A percentile compares a stretch with the other conserved stretches of the same genome.
Conservation (phyloP, 2,113 vertebrate genomes). For the Poeciliopsis occidentalis region DNA sequence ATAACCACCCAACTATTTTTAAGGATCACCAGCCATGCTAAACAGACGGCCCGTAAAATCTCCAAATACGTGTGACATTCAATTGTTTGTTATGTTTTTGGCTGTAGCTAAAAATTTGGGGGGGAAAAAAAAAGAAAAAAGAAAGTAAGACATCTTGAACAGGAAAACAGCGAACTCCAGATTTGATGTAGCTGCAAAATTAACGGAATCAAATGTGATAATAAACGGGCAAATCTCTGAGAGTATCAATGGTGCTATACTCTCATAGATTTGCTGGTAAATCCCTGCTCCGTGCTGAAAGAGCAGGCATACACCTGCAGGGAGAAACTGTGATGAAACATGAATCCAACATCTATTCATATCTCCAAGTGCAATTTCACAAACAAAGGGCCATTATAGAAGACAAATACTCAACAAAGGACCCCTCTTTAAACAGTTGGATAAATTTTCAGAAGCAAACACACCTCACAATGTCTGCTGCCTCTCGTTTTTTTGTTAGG, state of each 20-base stretch:
- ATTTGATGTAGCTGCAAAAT: neutral
- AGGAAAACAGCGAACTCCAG: neutral
- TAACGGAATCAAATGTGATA: neutral
- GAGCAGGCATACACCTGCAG: conserved; percentile 7
- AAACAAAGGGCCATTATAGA: conserved; percentile 10
- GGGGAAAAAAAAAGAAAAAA: no score
- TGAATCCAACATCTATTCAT: conserved; percentile 7
- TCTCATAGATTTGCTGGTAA: neutral
- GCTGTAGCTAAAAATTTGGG: neutral
- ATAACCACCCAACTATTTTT: neutral
- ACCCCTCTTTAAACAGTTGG: conserved; percentile 9
- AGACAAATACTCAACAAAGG: neutral
- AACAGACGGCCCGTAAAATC: neutral
- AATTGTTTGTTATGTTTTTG: neutral
- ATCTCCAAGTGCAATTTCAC: conserved; percentile 19
- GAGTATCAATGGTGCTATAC: neutral
- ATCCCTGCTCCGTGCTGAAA: neutral
- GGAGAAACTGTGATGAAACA: conserved; percentile 24
- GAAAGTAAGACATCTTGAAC: neutral
- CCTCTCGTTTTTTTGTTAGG: conserved; percentile 23
- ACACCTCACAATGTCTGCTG: conserved; percentile 21
- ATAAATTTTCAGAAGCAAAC: conserved; percentile 37
- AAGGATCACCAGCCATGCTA: neutral
- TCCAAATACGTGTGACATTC: neutral
- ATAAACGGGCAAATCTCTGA: neutral